phyloP scores from a whole-genome alignment of 2,888 invertebrate species.

The Melipona bicolor region DNA sequence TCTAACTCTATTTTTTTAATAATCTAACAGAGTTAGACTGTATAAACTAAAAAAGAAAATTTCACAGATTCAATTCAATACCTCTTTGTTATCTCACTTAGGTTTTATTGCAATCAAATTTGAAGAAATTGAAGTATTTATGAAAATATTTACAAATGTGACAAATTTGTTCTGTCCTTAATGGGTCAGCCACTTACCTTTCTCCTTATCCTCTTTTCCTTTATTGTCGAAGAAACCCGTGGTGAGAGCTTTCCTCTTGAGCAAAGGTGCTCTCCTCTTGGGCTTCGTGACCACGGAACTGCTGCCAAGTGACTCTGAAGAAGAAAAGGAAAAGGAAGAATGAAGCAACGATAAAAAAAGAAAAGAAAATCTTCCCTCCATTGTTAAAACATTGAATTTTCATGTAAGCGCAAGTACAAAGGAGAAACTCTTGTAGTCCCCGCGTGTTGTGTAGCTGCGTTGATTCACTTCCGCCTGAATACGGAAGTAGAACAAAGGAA shows the following conservation, averaged over 20 bases:
- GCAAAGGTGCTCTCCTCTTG: slow-evolving; percentile 91
- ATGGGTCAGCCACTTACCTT: slow-evolving; percentile 85
- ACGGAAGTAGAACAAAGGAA: slow-evolving; percentile 54
- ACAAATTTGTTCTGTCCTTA: too few relatives aligned
- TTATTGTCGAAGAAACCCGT: slow-evolving; percentile 94
- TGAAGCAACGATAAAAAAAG: neutral
- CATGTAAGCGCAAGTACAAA: neutral
- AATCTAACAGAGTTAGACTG: too few relatives aligned
- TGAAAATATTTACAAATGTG: too few relatives aligned
- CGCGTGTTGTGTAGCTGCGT: slow-evolving; percentile 35
- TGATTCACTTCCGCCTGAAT: slow-evolving; percentile 39
- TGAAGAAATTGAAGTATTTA: too few relatives aligned
- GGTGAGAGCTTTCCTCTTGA: slow-evolving; percentile 95
- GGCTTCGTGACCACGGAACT: slow-evolving; percentile 87
- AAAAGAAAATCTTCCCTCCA: neutral
- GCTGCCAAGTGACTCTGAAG: slow-evolving; percentile 84
- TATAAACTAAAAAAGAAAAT: too few relatives aligned
- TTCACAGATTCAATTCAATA: too few relatives aligned
- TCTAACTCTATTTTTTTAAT: too few relatives aligned
- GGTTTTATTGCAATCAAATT: too few relatives aligned
- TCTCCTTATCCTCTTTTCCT: slow-evolving; percentile 89
- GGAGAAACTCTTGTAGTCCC: slow-evolving; percentile 7
- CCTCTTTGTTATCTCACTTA: too few relatives aligned
- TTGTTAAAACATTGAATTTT: neutral
- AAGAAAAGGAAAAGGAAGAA: slow-evolving; percentile 67